Evolutionary conservation across 2,797 vertebrate genomes (phyloP), one percentile per base, ranked within the genome.

Genomic region (Clarias laeviceps): DNA sequence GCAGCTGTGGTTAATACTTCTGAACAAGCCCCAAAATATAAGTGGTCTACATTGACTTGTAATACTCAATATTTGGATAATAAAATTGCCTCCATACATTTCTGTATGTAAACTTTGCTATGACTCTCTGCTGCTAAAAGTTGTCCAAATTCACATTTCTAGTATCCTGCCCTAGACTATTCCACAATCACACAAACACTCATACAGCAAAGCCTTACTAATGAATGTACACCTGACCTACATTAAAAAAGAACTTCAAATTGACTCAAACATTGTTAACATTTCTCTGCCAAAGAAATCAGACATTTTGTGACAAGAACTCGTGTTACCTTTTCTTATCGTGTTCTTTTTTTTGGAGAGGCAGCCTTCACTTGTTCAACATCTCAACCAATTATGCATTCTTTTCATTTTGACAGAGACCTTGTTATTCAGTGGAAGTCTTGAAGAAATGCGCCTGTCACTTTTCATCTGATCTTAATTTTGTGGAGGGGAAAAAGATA

Each of bases 391-490:
- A 82, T 57, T 82, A 69, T 50, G 40, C 54, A 83, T 37, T 62
- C 73, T 74, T 78, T 68, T 79, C 62, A 64, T 65, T 57, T 72
- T 86, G 54, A 29, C 50, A 45, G 76, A 80, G 82, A 84, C 76
- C 27, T 61, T 82, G 83, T 74, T 68, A 69, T 68, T 76, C 34
- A 32, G 24, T 79, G 74, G 59, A 40, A 73, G 81, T 64, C 59
- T 40, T 50, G 79, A 73, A 84, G 76, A 91, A 90, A 91, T 90
- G 86, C 80, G 85, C 85, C 86, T 79, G 90, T 91, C 91, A 91
- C 81, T 89, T 90, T 90, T 89, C 82, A 91, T 77, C 83, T 85
- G 82, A 76, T 91, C 88, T 90, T 91, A 86, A 84, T 88, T 82
- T 85, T 88, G 88, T 70, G 68, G 88, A 88, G 76, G 37, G 84